Percentiles rank a stretch among this genome's conserved stretches.
phyloP scores from a whole-genome alignment of 2,888 invertebrate species.

The Beris chalybata region DNA sequence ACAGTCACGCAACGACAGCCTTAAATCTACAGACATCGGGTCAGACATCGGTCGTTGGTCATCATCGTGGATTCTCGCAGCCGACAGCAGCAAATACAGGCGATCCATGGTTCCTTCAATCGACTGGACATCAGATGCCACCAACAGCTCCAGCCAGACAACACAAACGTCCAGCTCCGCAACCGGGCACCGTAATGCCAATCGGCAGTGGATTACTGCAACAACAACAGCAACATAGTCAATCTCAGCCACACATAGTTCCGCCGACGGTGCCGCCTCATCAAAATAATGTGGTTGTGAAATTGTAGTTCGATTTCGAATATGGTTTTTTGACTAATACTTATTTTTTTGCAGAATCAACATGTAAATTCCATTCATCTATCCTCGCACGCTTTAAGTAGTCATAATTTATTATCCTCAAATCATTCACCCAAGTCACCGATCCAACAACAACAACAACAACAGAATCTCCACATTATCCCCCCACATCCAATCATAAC shows the following conservation, averaged over 20 bases:
- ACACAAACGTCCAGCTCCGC: conserved; percentile 58
- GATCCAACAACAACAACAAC: conserved; percentile 53
- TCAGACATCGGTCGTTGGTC: conserved; percentile 56
- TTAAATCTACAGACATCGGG: conserved; percentile 51
- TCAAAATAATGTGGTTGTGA: conserved; percentile 50
- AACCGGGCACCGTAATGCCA: conserved; percentile 45
- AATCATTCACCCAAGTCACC: conserved; percentile 57
- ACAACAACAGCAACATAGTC: conserved; percentile 54
- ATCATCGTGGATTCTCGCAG: conserved; percentile 57
- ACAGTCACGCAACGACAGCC: conserved; percentile 56
- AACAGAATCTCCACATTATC: conserved; percentile 45
- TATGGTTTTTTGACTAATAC: not conserved
- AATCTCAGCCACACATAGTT: conserved; percentile 55
- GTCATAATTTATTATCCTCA: conserved; percentile 55
- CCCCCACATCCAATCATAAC: conserved; percentile 28
- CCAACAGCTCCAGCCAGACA: conserved; percentile 57
- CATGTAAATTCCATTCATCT: conserved; percentile 51
- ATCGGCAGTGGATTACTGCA: conserved; percentile 42
- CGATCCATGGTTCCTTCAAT: conserved; percentile 58
- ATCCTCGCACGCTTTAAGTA: conserved; percentile 56
- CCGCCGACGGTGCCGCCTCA: conserved; percentile 55
- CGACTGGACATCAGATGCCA: conserved; percentile 57
- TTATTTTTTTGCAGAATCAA: conserved; percentile 47
- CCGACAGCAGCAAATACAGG: conserved; percentile 53
- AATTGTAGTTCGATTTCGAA: not conserved